A percentile compares a stretch with the other conserved stretches of the same genome.
phyloP scores from a whole-genome alignment of 2,113 vertebrate genomes.

The Tachuris rubrigastra region DNA sequence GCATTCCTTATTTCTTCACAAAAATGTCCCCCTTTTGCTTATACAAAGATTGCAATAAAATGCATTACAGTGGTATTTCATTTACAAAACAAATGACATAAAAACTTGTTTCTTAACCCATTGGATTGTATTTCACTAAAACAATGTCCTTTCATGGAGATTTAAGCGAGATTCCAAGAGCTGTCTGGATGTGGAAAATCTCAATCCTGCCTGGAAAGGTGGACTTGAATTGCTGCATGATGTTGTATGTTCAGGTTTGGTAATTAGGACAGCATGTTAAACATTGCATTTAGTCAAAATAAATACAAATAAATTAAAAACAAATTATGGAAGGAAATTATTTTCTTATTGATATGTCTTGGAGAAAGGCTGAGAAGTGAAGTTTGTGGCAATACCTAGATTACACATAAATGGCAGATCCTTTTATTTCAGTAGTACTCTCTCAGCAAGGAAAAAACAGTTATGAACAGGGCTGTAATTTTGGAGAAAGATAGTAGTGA shows the following conservation, averaged over 20 bases:
- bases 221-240: neutral
- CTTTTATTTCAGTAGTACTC: conserved; percentile 60
- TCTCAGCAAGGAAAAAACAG: conserved; percentile 51
- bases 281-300: conserved; percentile 23
- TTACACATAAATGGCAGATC: neutral
- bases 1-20: neutral
- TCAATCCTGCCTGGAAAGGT: neutral
- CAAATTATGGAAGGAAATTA: neutral
- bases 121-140: conserved; percentile 56
- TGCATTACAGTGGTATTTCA: conserved; percentile 63
- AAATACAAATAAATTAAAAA: conserved; percentile 64
- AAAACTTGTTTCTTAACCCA: conserved; percentile 52
- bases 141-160: neutral
- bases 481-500: conserved; percentile 66
- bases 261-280: neutral
- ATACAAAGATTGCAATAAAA: conserved; percentile 44
- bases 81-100: conserved; percentile 66
- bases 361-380: neutral
- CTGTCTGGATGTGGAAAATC: neutral
- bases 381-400: neutral
- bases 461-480: conserved; percentile 44
- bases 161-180: neutral
- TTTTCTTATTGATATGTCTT: neutral
- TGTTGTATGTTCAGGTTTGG: neutral
- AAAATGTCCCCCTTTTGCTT: neutral